These are phyloP conservation scores for Globodera rostochiensis DNA, from an alignment of 1,140 invertebrate genomes.

Conservation along the genomic window DNA sequence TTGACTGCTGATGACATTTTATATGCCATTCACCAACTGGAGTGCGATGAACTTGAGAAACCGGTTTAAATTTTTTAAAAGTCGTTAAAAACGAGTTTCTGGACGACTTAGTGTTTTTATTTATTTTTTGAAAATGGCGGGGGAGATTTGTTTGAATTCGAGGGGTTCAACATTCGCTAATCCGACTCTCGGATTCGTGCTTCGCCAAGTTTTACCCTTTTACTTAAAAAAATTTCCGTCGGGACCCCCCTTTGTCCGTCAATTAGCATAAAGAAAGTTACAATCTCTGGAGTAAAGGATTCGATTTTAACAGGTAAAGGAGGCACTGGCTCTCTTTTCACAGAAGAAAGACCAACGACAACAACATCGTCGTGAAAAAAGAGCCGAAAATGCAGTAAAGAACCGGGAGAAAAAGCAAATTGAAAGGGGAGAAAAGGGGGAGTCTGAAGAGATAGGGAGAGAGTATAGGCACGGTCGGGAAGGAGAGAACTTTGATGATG, in stretches of 20 bases:
- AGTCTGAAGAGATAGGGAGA: conserved; percentile 24
- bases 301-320: conserved; percentile 30
- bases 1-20: conserved; percentile 39
- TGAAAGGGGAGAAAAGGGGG: conserved; percentile 3
- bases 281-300: not conserved
- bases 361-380: conserved; percentile 14
- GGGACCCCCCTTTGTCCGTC: no score
- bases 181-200: no score
- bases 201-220: no score
- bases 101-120: no score
- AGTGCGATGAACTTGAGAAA: conserved; percentile 36
- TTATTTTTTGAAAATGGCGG: no score
- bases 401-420: conserved; percentile 15
- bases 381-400: conserved; percentile 15
- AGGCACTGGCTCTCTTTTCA: conserved; percentile 21
- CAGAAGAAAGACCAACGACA: conserved; percentile 22
- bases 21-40: conserved; percentile 32
- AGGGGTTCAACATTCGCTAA: no score
- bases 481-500: conserved; percentile 6
- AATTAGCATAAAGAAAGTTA: not conserved
- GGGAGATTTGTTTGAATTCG: no score
- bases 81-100: not conserved
- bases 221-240: no score
- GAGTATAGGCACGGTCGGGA: not conserved
- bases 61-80: conserved; percentile 6